phyloP scores from a whole-genome alignment of 2,113 vertebrate genomes.

The Carassius carassius region DNA sequence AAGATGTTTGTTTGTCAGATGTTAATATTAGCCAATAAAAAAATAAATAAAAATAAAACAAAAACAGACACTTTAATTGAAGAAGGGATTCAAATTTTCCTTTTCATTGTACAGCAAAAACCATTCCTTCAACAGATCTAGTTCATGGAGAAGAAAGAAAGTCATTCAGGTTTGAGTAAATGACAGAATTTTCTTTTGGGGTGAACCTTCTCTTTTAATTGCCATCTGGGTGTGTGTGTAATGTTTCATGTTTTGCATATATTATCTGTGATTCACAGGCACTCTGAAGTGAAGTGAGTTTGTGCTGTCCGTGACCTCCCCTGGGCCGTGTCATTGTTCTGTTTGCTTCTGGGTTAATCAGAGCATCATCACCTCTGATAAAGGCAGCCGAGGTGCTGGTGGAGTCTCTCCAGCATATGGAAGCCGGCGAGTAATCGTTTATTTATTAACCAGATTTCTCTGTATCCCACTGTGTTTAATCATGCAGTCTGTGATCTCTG shows the following conservation, averaged over 20 bases:
- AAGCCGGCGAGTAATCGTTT: conserved; percentile 49
- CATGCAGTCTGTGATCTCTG: conserved; percentile 50
- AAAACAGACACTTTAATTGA: no score
- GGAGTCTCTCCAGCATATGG: conserved; percentile 53
- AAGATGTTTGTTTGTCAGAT: no score
- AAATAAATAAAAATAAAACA: no score
- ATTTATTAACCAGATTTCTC: conserved; percentile 59
- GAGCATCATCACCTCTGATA: conserved; percentile 52
- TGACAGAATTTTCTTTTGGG: background rate
- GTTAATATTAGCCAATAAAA: no score
- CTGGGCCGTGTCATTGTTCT: conserved; percentile 47
- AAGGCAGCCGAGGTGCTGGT: conserved; percentile 32
- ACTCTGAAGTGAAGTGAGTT: conserved; percentile 9
- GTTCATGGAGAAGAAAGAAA: background rate
- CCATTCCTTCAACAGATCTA: background rate
- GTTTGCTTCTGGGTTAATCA: conserved; percentile 57
- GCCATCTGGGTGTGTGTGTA: background rate
- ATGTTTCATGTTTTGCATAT: conserved; percentile 39
- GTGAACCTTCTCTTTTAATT: background rate
- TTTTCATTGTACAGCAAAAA: background rate
- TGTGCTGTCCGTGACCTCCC: conserved; percentile 39
- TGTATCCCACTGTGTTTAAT: conserved; percentile 57
- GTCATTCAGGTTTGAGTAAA: background rate
- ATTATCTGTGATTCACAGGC: conserved; percentile 19
- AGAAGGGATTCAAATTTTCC: background rate